These are phyloP conservation scores for Callimorpha dominula DNA, from an alignment of 2,888 invertebrate species.

Conservation along the genomic window DNA sequence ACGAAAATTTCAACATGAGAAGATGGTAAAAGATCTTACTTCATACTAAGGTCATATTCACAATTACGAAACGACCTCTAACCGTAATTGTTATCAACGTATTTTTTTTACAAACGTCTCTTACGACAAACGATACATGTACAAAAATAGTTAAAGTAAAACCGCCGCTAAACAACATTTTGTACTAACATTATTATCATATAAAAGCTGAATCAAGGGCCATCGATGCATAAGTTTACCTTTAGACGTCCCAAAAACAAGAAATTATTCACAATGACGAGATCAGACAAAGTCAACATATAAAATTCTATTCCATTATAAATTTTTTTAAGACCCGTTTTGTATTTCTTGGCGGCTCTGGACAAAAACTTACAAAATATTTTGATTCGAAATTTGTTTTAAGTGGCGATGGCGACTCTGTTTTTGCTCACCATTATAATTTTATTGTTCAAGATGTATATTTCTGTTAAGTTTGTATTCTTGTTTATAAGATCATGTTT, in stretches of 20 bases:
- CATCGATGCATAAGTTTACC: constrained; percentile 21
- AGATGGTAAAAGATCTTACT: no score
- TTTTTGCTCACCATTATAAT: constrained; percentile 4
- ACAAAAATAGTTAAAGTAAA: no score
- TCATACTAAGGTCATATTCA: no score
- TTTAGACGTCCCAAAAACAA: constrained; percentile 23
- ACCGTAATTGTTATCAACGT: no score
- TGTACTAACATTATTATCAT: background rate
- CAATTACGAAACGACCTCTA: no score
- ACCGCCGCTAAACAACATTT: constrained; percentile 31
- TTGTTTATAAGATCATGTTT: background rate
- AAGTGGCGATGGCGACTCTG: constrained; percentile 1
- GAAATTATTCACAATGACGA: background rate
- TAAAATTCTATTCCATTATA: constrained; percentile 38
- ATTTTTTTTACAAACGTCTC: no score
- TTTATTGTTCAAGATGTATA: background rate
- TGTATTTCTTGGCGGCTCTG: constrained; percentile 20
- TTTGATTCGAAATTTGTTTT: constrained; percentile 27
- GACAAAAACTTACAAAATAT: constrained; percentile 33
- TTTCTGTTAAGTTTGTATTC: background rate
- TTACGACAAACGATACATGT: no score
- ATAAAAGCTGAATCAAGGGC: constrained; percentile 8
- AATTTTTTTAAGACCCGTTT: constrained; percentile 25
- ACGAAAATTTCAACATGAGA: no score
- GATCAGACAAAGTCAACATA: constrained; percentile 30